A percentile compares a stretch with the other conserved stretches of the same genome.
These are phyloP conservation scores for Sinhomidia bicolor DNA, from an alignment of 2,888 invertebrate species.

Conservation along the genomic window DNA sequence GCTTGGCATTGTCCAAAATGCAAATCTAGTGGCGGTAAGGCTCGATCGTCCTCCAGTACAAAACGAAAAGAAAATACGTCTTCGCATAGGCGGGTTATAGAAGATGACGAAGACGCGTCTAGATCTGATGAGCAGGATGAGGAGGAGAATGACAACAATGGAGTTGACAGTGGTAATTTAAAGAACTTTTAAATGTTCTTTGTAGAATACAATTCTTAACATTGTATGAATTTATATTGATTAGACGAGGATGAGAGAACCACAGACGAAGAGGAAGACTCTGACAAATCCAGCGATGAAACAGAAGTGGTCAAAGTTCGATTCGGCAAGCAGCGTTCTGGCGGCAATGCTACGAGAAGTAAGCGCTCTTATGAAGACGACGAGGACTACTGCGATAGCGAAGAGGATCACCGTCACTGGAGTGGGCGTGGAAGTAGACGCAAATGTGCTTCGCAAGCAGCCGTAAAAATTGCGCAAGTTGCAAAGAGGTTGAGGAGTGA, in stretches of 20 bases:
- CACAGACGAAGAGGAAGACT: conserved; percentile 31
- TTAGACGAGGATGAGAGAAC: conserved; percentile 46
- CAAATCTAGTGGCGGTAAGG: conserved; percentile 46
- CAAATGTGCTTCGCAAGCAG: conserved; percentile 81
- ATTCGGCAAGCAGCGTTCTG: conserved; percentile 39
- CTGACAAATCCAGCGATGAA: conserved; percentile 53
- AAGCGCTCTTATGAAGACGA: conserved; percentile 78
- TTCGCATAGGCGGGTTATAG: conserved; percentile 15
- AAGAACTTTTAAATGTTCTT: not conserved
- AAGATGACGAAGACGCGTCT: conserved; percentile 35
- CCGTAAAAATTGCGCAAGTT: conserved; percentile 81
- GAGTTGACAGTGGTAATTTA: conserved; percentile 35
- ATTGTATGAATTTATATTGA: not conserved
- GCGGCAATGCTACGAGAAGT: conserved; percentile 46
- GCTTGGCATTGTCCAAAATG: conserved; percentile 71
- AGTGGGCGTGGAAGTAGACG: conserved; percentile 75
- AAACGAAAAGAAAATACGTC: conserved; percentile 45
- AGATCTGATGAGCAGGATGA: conserved; percentile 34
- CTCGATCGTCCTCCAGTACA: conserved; percentile 28
- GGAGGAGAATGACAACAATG: conserved; percentile 42
- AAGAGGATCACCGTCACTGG: conserved; percentile 61
- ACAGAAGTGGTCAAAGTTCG: conserved; percentile 60
- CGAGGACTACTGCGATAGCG: conserved; percentile 77
- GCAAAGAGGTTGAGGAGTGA: conserved; percentile 81
- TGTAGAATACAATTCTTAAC: not conserved